Evolutionary conservation across 2,888 invertebrate genomes (phyloP).

Genomic region (Xestia rhomboidea): DNA sequence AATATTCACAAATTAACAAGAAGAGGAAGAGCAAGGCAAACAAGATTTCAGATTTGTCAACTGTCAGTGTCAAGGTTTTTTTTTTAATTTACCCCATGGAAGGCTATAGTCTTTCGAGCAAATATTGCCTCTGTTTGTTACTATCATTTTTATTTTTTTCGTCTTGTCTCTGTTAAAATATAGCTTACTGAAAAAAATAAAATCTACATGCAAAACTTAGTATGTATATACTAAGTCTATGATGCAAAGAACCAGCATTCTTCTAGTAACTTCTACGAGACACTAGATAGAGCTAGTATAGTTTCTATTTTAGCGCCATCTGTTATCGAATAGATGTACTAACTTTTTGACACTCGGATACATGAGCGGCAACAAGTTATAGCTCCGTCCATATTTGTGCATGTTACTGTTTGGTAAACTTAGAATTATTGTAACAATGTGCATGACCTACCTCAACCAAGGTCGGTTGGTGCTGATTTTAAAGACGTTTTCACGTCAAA

Average conservation of each 20-base stretch:
- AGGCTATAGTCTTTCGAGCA: no score
- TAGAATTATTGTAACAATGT: not conserved
- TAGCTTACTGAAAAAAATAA: conserved; percentile 3
- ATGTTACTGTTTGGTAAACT: no score
- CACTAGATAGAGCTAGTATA: not conserved
- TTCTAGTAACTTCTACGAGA: not conserved
- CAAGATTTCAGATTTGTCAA: not conserved
- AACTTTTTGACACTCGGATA: not conserved
- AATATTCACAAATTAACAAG: not conserved
- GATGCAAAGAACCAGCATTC: no score
- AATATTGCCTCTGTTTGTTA: no score
- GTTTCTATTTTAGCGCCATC: conserved; percentile 23
- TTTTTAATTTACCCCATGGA: no score
- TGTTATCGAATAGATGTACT: conserved; percentile 28
- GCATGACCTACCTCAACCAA: conserved; percentile 20
- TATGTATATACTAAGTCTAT: no score
- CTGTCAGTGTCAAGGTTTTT: conserved; percentile 12
- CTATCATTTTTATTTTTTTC: no score
- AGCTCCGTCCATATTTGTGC: no score
- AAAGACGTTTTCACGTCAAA: no score
- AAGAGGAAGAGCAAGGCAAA: not conserved
- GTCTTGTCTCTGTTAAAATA: not conserved
- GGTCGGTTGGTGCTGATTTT: no score
- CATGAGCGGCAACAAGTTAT: no score
- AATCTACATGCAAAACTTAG: not conserved